Evolutionary conservation across 2,888 invertebrate genomes (phyloP), one percentile per base, ranked within the genome.

Genomic region (Drosophila merina): DNA sequence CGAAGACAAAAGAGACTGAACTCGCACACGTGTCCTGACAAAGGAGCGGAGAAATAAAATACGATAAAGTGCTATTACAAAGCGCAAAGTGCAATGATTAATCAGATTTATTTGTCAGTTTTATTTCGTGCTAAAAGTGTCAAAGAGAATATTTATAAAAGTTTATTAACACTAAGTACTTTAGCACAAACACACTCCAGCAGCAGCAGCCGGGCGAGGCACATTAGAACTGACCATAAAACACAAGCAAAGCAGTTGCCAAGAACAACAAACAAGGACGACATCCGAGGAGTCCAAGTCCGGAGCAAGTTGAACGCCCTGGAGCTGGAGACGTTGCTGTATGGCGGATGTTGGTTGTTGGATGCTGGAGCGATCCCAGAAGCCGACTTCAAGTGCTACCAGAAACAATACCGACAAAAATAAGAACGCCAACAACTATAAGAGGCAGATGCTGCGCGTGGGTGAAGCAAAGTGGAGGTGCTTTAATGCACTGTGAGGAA

Each of bases 91-190:
- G 84, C 86, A 88, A 83, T 85, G 88, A 86, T 85, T 85, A 85
- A 85, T 86, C 88, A 78, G 84, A 88, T 85, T 85, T 85, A 85
- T 88, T 84, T 85, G 84, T 85, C 88, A 85, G 81, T 85, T 85
- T 85, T 85, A 85, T 85, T 83, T 83, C 79, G 86, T 85, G 88
- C 84, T 85, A 86, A 85, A 85, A 85, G 84, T 88, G 84, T 85
- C 84, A 88, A 85, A 88, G 84, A 84, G 88, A 86, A 88, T 85
- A 86, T 85, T 85, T 88, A 88, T 78, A 84, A 84, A 84, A 84
- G 84, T 84, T 84, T 88, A 84, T 84, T 88, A 84, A 86, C 83
- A 86, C 86, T 85, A 83, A 83, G 82, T 87, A 83, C 82, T 87
- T 72, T 38, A 45, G 54, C 59, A 59, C 74, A 67, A 60, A 62